Base-by-base conservation (phyloP, 2,113 vertebrate species). In the Sarotherodon lohbergeri region DNA sequence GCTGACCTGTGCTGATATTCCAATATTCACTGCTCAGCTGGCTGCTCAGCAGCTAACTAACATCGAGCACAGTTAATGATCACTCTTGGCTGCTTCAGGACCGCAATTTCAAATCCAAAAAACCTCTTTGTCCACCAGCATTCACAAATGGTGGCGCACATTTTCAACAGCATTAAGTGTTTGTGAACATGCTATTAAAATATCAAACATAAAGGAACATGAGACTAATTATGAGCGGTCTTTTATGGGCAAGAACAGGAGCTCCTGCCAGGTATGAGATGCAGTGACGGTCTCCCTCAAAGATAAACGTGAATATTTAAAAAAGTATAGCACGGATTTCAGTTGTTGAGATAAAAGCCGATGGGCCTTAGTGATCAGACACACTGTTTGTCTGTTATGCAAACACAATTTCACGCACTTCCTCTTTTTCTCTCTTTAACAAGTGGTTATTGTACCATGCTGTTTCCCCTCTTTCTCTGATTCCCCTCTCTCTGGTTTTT, bases 361-460 rank as follows among this genome's bases (percentile, higher is more conserved):
- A 78, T 52, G 50, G 39, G 8, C 39, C 39, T 73, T 57, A 63
- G 17, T 14, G 3, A 43, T 43, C 78, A 8, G 63, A 11, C 19
- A 8, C 19, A 7, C 9, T 84, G 66, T 89, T 55, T 80, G 36
- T 85, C 46, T 29, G 78, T 88, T 82, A 68, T 86, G 87, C 50
- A 84, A 92, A 91, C 80, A 79, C 48, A 52, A 16, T 88, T 89
- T 81, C 56, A 59, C 55, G 6, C 16, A 83, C 92, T 93, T 94
- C 91, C 91, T 89, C 86, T 84, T 88, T 83, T 83, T 61, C 55
- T 46, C 34, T 85, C 57, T 63, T 66, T 55, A 85, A 92, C 88
- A 91, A 90, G 86, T 73, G 80, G 12, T 91, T 86, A 86, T 94
- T 92, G 91, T 92, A 17, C 9, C 56, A 11, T 1, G 50, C 16